Conservation (phyloP, 2,888 invertebrate genomes). For the Drosophila pseudotalamancana region DNA sequence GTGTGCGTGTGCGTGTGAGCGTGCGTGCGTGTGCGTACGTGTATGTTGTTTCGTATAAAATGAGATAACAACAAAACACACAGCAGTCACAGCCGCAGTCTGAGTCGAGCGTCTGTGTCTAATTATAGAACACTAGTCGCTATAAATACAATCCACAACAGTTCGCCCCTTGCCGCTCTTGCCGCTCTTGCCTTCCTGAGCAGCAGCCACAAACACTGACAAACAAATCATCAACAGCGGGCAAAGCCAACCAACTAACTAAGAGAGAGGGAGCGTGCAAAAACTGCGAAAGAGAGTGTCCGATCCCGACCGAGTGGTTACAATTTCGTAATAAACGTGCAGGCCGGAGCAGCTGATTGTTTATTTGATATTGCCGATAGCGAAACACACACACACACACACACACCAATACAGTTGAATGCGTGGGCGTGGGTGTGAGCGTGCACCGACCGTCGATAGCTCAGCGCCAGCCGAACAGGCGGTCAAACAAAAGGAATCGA, state of each 20-base stretch:
- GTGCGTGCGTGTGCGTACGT: background rate
- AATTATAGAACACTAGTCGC: slow-evolving; percentile 61
- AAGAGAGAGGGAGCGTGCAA: slow-evolving; percentile 5
- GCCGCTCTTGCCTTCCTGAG: no score
- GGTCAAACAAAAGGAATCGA: background rate
- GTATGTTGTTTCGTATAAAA: slow-evolving; percentile 12
- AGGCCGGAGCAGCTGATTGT: slow-evolving; percentile 33
- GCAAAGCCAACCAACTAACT: slow-evolving; percentile 23
- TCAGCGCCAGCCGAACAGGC: slow-evolving; percentile 9
- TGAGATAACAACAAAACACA: slow-evolving; percentile 50
- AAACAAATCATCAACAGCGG: slow-evolving; percentile 55
- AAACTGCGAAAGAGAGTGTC: slow-evolving; percentile 7
- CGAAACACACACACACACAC: background rate
- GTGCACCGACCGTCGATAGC: slow-evolving; percentile 19
- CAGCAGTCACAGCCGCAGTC: slow-evolving; percentile 30
- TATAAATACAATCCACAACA: slow-evolving; percentile 63
- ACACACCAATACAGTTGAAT: background rate
- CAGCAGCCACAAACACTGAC: slow-evolving; percentile 58
- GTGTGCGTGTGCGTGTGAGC: background rate
- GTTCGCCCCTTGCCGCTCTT: slow-evolving; percentile 16
- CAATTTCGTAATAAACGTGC: slow-evolving; percentile 55
- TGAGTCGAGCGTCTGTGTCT: slow-evolving; percentile 38
- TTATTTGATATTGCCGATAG: slow-evolving; percentile 37
- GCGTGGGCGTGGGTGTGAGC: slow-evolving; percentile 10
- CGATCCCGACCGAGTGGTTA: slow-evolving; percentile 21